A percentile compares a stretch with the other conserved stretches of the same genome.
phyloP scores from a whole-genome alignment of 2,113 vertebrate genomes.

The Calyptommatus sinebrachiatus region DNA sequence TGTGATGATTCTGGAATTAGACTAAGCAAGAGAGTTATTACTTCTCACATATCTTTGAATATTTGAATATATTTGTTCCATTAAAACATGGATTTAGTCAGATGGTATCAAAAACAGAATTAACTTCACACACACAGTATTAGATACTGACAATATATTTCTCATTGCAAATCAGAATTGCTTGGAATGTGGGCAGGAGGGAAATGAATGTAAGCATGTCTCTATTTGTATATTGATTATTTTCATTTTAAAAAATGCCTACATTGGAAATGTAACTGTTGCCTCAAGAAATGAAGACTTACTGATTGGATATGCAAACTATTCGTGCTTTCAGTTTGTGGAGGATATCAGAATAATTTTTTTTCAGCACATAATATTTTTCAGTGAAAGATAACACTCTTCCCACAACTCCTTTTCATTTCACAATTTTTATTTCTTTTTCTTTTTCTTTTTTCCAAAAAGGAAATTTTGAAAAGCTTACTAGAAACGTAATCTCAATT shows the following conservation, averaged over 20 bases:
- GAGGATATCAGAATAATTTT: not conserved
- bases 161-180: slow-evolving; percentile 49
- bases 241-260: not conserved
- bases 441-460: too few species aligned
- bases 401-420: not conserved
- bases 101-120: slow-evolving; percentile 31
- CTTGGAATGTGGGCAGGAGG: slow-evolving; percentile 33
- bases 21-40: slow-evolving; percentile 54
- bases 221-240: slow-evolving; percentile 12
- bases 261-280: slow-evolving; percentile 26
- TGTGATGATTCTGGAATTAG: slow-evolving; percentile 61
- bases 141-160: slow-evolving; percentile 50
- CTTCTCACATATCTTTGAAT: slow-evolving; percentile 60
- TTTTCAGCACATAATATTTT: too few species aligned
- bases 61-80: slow-evolving; percentile 65
- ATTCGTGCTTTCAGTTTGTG: slow-evolving; percentile 30
- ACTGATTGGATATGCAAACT: slow-evolving; percentile 28
- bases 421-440: too few species aligned
- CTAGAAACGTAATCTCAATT: too few species aligned
- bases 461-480: too few species aligned
- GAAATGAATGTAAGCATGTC: slow-evolving; percentile 17
- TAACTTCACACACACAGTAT: slow-evolving; percentile 31
- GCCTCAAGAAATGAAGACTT: slow-evolving; percentile 34
- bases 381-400: slow-evolving; percentile 19
- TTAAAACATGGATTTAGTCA: slow-evolving; percentile 58